Evolutionary conservation across 2,888 invertebrate genomes (phyloP).

Genomic region (Drosophila niveifrons): DNA sequence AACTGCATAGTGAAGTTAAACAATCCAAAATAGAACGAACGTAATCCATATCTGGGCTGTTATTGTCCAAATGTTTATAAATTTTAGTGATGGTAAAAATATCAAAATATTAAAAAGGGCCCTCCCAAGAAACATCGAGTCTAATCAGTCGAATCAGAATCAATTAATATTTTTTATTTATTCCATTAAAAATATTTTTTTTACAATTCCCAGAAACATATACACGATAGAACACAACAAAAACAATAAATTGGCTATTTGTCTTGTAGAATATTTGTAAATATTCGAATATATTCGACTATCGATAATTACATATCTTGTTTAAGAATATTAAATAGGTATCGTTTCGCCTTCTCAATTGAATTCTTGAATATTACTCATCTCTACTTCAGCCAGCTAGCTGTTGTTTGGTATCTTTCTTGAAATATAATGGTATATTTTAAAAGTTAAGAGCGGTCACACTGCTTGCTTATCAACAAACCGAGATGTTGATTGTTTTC

Average conservation of each 20-base stretch:
- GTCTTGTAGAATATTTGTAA: not conserved
- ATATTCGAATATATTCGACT: not conserved
- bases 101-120: not conserved
- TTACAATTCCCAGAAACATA: not conserved
- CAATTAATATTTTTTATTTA: no score
- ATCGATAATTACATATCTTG: no score
- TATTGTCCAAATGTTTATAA: conserved; percentile 26
- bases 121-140: conserved; percentile 4
- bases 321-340: no score
- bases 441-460: not conserved
- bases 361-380: not conserved
- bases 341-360: no score
- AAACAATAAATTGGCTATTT: not conserved
- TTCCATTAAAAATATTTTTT: not conserved
- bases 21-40: conserved; percentile 82
- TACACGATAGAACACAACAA: not conserved
- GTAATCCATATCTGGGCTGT: conserved; percentile 78
- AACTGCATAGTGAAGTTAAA: conserved; percentile 82
- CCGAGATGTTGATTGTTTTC: conserved; percentile 37
- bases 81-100: conserved; percentile 21
- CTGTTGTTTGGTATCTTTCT: not conserved
- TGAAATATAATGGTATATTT: not conserved
- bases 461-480: conserved; percentile 19
- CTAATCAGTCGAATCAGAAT: no score
- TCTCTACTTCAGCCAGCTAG: not conserved